phyloP scores from a whole-genome alignment of 2,888 invertebrate species.

The Drosophila emarginata region DNA sequence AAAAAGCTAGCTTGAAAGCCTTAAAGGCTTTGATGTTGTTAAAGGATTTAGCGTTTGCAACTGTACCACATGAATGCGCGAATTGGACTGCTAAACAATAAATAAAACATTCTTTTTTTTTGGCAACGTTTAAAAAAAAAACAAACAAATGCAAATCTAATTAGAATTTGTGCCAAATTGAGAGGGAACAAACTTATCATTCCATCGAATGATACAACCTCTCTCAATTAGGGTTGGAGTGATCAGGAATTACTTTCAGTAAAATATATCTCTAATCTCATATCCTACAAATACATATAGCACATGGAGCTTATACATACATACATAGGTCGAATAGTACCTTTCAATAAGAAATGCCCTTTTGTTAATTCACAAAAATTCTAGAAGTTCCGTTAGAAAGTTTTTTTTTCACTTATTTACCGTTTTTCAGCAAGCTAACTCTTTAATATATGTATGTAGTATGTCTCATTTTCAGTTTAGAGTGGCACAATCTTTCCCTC shows the following conservation, averaged over 20 bases:
- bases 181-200: conserved; percentile 5
- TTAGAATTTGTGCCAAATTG: conserved; percentile 30
- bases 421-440: too few relatives aligned
- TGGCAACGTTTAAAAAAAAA: conserved; percentile 51
- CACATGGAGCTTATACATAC: too few relatives aligned
- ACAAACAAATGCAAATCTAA: conserved; percentile 32
- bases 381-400: too few relatives aligned
- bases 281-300: too few relatives aligned
- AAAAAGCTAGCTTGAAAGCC: conserved; percentile 45
- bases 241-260: background rate
- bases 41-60: conserved; percentile 29
- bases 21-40: conserved; percentile 34
- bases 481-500: background rate
- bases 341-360: too few relatives aligned
- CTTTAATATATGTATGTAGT: too few relatives aligned
- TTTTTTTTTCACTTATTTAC: too few relatives aligned
- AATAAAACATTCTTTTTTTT: conserved; percentile 30
- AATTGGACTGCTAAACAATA: conserved; percentile 44
- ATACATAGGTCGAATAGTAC: too few relatives aligned
- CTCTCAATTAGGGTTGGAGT: background rate
- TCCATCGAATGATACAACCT: background rate
- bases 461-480: too few relatives aligned
- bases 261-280: too few relatives aligned
- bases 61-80: conserved; percentile 60
- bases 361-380: too few relatives aligned